Percentiles rank a stretch among this genome's conserved stretches.
These are phyloP conservation scores for Embidobia sp. DNA, from an alignment of 2,888 invertebrate species.

Conservation along the genomic window DNA sequence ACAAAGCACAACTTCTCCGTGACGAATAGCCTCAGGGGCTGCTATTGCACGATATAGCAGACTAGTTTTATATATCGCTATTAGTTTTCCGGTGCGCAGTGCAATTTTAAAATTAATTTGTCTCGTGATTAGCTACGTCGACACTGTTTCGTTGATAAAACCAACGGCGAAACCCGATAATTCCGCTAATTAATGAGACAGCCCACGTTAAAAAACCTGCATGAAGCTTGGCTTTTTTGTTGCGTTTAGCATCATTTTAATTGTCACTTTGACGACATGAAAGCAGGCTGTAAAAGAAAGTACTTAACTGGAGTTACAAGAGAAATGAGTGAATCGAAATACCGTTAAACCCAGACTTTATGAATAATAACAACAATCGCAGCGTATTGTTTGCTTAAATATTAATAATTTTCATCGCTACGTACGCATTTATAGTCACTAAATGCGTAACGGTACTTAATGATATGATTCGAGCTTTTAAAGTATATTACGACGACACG, in stretches of 20 bases:
- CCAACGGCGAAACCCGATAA: slow-evolving; percentile 23
- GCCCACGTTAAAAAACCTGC: slow-evolving; percentile 27
- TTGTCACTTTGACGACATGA: slow-evolving; percentile 59
- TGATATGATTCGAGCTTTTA: slow-evolving; percentile 33
- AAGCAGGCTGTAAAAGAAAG: slow-evolving; percentile 59
- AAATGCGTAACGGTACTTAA: slow-evolving; percentile 48
- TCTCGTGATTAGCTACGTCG: slow-evolving; percentile 43
- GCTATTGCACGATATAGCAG: slow-evolving; percentile 41
- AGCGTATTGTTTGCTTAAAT: slow-evolving; percentile 56
- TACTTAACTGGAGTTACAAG: slow-evolving; percentile 57
- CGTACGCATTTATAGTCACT: slow-evolving; percentile 56
- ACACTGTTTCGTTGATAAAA: slow-evolving; percentile 20
- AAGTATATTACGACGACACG: slow-evolving; percentile 34
- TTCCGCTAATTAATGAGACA: slow-evolving; percentile 53
- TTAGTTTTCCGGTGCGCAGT: slow-evolving; percentile 26
- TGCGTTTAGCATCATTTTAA: slow-evolving; percentile 44
- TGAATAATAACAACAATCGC: slow-evolving; percentile 55
- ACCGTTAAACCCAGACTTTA: slow-evolving; percentile 57
- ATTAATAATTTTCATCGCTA: slow-evolving; percentile 54
- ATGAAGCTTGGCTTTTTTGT: slow-evolving; percentile 27
- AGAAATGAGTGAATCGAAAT: slow-evolving; percentile 52
- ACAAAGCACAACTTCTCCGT: slow-evolving; percentile 61
- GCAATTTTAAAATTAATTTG: slow-evolving; percentile 60
- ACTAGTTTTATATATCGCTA: slow-evolving; percentile 48
- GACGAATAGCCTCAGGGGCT: slow-evolving; percentile 57